These are phyloP conservation scores for Drosophila mimica DNA, from an alignment of 2,888 invertebrate species.

Conservation along the genomic window DNA sequence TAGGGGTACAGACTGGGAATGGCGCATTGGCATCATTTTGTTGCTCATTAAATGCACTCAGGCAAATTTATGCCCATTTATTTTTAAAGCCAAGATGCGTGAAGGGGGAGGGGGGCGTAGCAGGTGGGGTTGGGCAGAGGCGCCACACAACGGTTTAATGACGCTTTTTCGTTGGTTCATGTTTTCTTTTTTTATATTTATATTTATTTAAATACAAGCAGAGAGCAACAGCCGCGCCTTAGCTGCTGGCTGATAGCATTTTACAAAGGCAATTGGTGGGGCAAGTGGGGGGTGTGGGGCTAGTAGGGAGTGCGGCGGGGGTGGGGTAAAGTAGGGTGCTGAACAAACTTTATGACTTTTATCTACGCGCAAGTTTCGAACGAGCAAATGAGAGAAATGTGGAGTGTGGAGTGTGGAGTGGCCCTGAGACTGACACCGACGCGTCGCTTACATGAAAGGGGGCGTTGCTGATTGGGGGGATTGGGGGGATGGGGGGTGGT, in stretches of 20 bases:
- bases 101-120: background rate
- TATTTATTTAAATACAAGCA: conserved; percentile 52
- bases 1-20: conserved; percentile 26
- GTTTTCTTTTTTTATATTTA: conserved; percentile 23
- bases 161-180: conserved; percentile 32
- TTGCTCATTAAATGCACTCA: conserved; percentile 66
- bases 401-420: background rate
- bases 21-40: conserved; percentile 43
- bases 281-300: background rate
- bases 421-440: conserved; percentile 6
- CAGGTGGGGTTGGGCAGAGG: background rate
- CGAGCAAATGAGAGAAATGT: conserved; percentile 13
- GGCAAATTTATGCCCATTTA: conserved; percentile 62
- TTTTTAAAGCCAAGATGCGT: conserved; percentile 38
- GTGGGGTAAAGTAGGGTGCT: conserved; percentile 10
- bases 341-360: conserved; percentile 72
- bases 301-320: background rate
- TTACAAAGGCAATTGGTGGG: background rate
- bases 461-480: background rate
- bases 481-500: background rate
- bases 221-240: conserved; percentile 57
- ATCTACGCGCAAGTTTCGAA: conserved; percentile 68
- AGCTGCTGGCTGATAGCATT: conserved; percentile 42
- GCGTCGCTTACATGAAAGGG: background rate
- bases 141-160: conserved; percentile 38